Conservation (phyloP, 2,888 invertebrate genomes). For the Gastracanthus pulcherrimus region DNA sequence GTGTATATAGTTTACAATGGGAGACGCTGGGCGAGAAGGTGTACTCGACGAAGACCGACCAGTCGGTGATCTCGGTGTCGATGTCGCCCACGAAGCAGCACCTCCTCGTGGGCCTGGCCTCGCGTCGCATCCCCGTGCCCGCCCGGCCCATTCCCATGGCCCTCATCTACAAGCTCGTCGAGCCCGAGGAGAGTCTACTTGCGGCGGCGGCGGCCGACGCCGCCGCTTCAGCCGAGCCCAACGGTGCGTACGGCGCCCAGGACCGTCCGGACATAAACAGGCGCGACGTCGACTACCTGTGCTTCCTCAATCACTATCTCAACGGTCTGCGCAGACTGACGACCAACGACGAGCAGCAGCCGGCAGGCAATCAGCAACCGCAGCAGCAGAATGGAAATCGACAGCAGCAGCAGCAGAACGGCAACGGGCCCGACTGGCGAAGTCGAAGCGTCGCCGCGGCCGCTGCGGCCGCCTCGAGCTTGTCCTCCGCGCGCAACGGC, state of each 20-base stretch:
- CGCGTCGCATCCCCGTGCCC: slow-evolving; percentile 80
- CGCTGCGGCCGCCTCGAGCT: not conserved
- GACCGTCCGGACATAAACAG: slow-evolving; percentile 47
- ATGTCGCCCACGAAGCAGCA: slow-evolving; percentile 90
- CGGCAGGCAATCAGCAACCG: slow-evolving; percentile 60
- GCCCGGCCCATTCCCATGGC: slow-evolving; percentile 70
- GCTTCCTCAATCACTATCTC: slow-evolving; percentile 15
- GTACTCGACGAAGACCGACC: slow-evolving; percentile 87
- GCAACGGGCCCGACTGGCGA: slow-evolving; percentile 54
- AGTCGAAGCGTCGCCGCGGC: slow-evolving; percentile 50
- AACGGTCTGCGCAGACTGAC: slow-evolving; percentile 30
- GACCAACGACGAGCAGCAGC: slow-evolving; percentile 9
- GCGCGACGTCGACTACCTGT: not conserved
- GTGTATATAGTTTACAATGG: slow-evolving; percentile 89
- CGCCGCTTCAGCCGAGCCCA: too few relatives aligned
- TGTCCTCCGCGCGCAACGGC: too few relatives aligned
- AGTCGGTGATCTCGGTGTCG: slow-evolving; percentile 90
- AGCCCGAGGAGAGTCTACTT: slow-evolving; percentile 54
- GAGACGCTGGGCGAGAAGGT: slow-evolving; percentile 87
- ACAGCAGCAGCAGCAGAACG: slow-evolving; percentile 58
- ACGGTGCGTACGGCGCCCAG: too few relatives aligned
- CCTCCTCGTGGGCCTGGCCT: slow-evolving; percentile 89
- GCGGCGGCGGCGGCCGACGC: too few relatives aligned
- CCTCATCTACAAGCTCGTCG: slow-evolving; percentile 70
- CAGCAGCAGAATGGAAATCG: slow-evolving; percentile 64